Base-by-base conservation (phyloP, 2,888 invertebrate genomes). In the Pyrgus malvae region DNA sequence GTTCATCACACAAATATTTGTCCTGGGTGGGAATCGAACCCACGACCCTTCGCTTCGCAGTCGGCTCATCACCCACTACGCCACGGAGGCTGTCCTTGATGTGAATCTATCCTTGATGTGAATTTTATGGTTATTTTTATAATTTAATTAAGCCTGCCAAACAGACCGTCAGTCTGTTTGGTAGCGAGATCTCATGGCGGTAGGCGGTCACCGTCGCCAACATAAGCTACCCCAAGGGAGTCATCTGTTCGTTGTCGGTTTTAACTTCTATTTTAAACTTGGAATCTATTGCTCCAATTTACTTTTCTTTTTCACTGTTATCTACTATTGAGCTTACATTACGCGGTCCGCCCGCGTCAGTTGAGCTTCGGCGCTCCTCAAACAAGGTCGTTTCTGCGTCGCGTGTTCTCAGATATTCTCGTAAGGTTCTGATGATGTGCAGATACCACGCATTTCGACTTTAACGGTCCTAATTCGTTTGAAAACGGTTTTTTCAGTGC, bases 391-490 rank as follows among this genome's bases (percentile, higher is more conserved):
- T 42, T 1, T 8, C 12, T n/a, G 3, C 0, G 14, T 12, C 6
- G 14, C n/a, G 12, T 44, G 1, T 4, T n/a, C 23, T 16, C 35
- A 17, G 5, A 31, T 1, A 14, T 23, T 14, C 35, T 51, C 51
- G 51, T 51, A 51, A 51, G 37, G 14, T 16, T 37, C 42, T 51
- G 42, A 51, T 14, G 51, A 44, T 44, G 3, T 19, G 27, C 51
- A 51, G 51, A 44, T 19, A n/a, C 17, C 7, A 21, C 31, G 16
- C 14, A 50, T 50, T 50, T 17, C 51, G 51, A 44, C 44, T 44
- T 35, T 51, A 51, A 35, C 51, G 42, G 44, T 44, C 3, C 27
- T 29, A 9, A 17, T 25, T 11, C 17, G 27, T 51, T 51, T 44
- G 50, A 50, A 50, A 9, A 11, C 33, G 7, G 17, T 50, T 33